Evolutionary conservation across 2,113 vertebrate species (phyloP), one percentile per base, ranked within the genome.

Genomic region (Rana temporaria): DNA sequence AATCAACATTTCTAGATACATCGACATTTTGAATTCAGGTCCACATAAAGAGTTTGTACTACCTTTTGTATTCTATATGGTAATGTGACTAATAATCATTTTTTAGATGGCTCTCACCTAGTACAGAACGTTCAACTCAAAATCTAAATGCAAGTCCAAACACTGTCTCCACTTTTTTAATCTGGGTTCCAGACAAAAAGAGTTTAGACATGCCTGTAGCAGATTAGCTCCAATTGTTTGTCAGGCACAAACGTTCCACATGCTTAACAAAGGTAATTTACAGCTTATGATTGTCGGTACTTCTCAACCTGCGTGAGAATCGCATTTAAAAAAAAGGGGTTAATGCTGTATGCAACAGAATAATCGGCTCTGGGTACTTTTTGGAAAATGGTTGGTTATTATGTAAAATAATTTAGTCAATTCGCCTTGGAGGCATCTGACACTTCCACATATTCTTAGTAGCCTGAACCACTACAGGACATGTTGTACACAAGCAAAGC

Each of bases 121-220:
- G 9, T 42, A 42, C 38, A 7, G 6, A 42, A 42, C 38, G 5
- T 42, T 42, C 5, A 42, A 42, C 38, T 42, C 38, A 42, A 30
- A 30, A 30, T 30, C 26, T 30, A 42, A 42, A 42, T 42, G 38
- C 38, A 42, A 42, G 67, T 70, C 42, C 42, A n/a, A 67, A 53
- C 15, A 19, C 26, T 30, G 26, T 2, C 71, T 73, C 53, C 55
- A 57, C 53, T n/a, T 1, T n/a, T 1, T n/a, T 59, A 59, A 59
- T 59, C 71, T 59, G 17, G 26, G 55, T 32, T 55, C 55, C 55
- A 73, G 71, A 59, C 71, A 73, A 34, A 18, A 73, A 52, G 38
- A 38, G 9, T 59, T 17, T 19, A 56, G 18, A 19, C 71, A 34
- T 59, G 71, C 12, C 71, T 59, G 71, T 55, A 59, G 53, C 6